A percentile compares a stretch with the other conserved stretches of the same genome.
These are phyloP conservation scores for Dasyurus viverrinus DNA, from an alignment of 2,113 vertebrate species.

Conservation along the genomic window DNA sequence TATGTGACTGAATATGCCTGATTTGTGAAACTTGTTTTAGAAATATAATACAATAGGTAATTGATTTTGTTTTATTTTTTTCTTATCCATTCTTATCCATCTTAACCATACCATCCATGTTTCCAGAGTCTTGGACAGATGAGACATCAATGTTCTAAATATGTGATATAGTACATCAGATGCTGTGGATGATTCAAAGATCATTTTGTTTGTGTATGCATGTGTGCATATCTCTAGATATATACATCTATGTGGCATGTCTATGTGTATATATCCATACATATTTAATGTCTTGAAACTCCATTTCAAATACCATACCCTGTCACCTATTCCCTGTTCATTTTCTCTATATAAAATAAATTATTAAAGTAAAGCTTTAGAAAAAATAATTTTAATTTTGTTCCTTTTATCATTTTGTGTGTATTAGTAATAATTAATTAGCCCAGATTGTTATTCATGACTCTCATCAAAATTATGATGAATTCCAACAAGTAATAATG, in stretches of 20 bases:
- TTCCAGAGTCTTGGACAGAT: slow-evolving; percentile 47
- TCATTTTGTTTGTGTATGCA: not conserved
- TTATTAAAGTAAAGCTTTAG: slow-evolving; percentile 49
- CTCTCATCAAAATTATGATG: slow-evolving; percentile 59
- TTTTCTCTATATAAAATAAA: slow-evolving; percentile 52
- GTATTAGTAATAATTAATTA: slow-evolving; percentile 59
- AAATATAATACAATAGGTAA: slow-evolving; percentile 45
- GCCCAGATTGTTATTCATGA: slow-evolving; percentile 61
- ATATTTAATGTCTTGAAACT: slow-evolving; percentile 39
- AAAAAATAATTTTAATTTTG: slow-evolving; percentile 45
- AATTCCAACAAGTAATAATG: slow-evolving; percentile 53
- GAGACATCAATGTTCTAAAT: slow-evolving; percentile 43
- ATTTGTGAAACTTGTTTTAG: slow-evolving; percentile 51
- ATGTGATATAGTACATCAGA: slow-evolving; percentile 20
- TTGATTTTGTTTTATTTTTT: not conserved
- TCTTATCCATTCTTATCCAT: slow-evolving; percentile 12
- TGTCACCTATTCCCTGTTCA: not conserved
- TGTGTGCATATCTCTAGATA: not conserved
- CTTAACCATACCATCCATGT: not conserved
- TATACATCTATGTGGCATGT: no score
- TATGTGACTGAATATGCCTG: slow-evolving; percentile 66
- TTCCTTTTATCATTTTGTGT: slow-evolving; percentile 66
- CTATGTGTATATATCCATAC: not conserved
- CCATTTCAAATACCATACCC: slow-evolving; percentile 31
- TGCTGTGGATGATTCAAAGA: not conserved